Base-by-base conservation (phyloP, 2,888 invertebrate genomes). In the Apodemia mormo region DNA sequence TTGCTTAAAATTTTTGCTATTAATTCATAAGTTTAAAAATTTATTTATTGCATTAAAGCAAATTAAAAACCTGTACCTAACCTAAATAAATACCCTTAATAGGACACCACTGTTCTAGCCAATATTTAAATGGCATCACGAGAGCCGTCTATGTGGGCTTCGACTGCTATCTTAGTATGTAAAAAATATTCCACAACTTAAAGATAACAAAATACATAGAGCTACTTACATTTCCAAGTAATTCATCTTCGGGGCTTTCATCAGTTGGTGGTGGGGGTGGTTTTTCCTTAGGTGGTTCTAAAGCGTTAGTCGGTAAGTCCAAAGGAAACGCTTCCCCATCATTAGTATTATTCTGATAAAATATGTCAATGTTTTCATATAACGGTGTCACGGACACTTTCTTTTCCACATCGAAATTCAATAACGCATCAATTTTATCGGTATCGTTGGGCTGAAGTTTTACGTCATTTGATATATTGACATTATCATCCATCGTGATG, bases 271-370 rank as follows among this genome's bases (percentile, higher is more conserved):
- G 96, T 12, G 97, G 97, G 1, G 97, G 97, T 43, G 97, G 97
- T 80, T 97, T 97, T 82, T 97, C 97, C 81, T 95, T 96, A n/a
- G 97, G 97, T 14, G 97, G 97, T 81, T 97, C 96, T 80, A 95
- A 75, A 58, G 87, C 91, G 81, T 94, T 94, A 7, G 94, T 87
- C 1, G 95, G 94, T 76, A 95, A 87, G 73, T 95, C 94, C 78
- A 95, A 81, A 3, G 92, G 94, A 77, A 95, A 95, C 1, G 89
- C 88, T 68, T 78, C 83, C 1, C 79, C 77, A 8, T 83, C 83
- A 45, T 86, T 85, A 49, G 82, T 79, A 5, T 80, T 76, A 68
- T 86, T 90, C 76, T 90, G 87, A 74, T 94, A 94, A 79, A 94
- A 94, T 72, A 95, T 90, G 73, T 95, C 94, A 67, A 95, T 94